Evolutionary conservation across 2,888 invertebrate genomes (phyloP), one percentile per base, ranked within the genome.

Genomic region (Drepanosiphum platanoidis): DNA sequence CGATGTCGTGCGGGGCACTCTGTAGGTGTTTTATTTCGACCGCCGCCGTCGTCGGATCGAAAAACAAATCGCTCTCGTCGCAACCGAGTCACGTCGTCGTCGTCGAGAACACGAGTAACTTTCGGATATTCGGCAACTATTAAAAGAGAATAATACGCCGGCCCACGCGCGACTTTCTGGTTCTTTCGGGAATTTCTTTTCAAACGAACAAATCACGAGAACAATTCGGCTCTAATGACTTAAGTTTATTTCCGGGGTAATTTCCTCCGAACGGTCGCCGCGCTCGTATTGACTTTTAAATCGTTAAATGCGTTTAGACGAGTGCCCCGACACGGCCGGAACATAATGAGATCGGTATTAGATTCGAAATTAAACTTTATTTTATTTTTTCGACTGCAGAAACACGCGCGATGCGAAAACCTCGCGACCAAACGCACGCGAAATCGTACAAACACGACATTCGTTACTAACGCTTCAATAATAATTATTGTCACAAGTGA

Each of bases 241-340:
- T 7, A 61, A 61, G 22, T 74, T 52, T 8, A 27, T n/a, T 72
- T 46, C 13, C 4, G 61, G 61, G 27, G 9, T 74, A 22, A 46
- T 74, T 32, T 32, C 46, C 18, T 46, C 0, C 32, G n/a, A 46
- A 32, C 11, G n/a, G 52, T 74, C n/a, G 0, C 22, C 52, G 32
- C 34, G 22, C 32, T 74, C 34, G 22, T 71, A 70, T 70, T 42
- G 39, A 74, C 52, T 52, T 74, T n/a, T 5, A n/a, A n/a, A 74
- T 32, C 30, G 27, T 22, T 30, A 22, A 46, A 46, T 30, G 3
- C 9, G 22, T 61, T 61, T 61, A n/a, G 61, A 22, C 27, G 27
- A 27, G 52, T 52, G 3, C 52, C n/a, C n/a, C n/a, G n/a, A n/a
- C n/a, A n/a, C n/a, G n/a, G n/a, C n/a, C n/a, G n/a, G n/a, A n/a